Conservation (phyloP, 92 coral and sea anemone genomes). For the Zoanthus sociatus region DNA sequence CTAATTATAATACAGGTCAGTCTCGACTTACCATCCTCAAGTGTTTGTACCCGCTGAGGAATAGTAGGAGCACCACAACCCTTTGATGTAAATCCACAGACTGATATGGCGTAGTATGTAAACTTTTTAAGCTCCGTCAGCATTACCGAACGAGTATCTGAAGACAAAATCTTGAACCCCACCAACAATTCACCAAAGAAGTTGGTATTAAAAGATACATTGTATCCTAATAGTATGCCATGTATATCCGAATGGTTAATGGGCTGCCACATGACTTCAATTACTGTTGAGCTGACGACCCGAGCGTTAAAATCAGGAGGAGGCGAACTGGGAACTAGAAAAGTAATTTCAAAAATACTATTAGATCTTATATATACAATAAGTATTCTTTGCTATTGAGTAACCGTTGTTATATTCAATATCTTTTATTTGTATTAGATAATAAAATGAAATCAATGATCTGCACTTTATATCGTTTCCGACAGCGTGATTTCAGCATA, state of each 20-base stretch:
- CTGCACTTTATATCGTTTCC: too few relatives aligned
- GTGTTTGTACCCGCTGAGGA: slow-evolving; percentile 9
- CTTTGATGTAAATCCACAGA: slow-evolving; percentile 50
- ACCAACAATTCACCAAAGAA: background rate
- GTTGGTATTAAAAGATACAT: slow-evolving; percentile 12
- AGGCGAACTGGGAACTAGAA: slow-evolving; percentile 31
- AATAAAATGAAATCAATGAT: too few relatives aligned
- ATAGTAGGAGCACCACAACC: slow-evolving; percentile 41
- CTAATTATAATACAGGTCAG: too few relatives aligned
- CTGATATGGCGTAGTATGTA: slow-evolving; percentile 38
- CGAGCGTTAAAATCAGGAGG: slow-evolving; percentile 14
- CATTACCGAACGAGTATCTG: background rate
- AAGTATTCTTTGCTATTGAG: too few relatives aligned
- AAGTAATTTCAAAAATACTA: background rate
- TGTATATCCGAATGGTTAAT: slow-evolving; percentile 33
- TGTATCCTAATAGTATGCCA: slow-evolving; percentile 50
- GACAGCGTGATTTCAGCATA: too few relatives aligned
- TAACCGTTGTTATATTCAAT: too few relatives aligned
- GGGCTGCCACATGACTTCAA: slow-evolving; percentile 51
- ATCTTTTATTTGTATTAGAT: too few relatives aligned
- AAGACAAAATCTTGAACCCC: background rate
- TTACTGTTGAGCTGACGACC: slow-evolving; percentile 25
- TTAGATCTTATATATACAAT: background rate
- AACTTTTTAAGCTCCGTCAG: slow-evolving; percentile 38
- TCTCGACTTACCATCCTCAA: slow-evolving; percentile 45